phyloP scores from a whole-genome alignment of 1,140 invertebrate species.

The Theocolax elegans region DNA sequence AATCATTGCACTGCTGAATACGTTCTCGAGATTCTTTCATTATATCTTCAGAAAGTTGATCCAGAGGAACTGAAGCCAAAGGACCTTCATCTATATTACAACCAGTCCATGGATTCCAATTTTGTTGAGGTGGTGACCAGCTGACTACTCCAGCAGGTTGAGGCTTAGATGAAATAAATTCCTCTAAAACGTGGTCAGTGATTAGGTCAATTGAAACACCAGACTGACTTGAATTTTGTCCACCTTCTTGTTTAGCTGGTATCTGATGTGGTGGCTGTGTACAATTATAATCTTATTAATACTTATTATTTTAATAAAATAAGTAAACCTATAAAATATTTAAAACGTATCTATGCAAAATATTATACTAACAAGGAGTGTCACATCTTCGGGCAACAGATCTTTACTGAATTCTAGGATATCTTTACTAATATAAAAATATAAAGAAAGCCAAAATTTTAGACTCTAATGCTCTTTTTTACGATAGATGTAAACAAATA shows the following conservation, averaged over 20 bases:
- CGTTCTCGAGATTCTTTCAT: constrained; percentile 73
- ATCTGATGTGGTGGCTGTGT: not conserved
- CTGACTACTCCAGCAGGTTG: constrained; percentile 82
- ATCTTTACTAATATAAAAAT: too few species aligned
- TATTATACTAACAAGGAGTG: too few species aligned
- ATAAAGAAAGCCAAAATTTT: too few species aligned
- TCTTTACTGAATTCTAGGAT: too few species aligned
- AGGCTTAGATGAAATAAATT: constrained; percentile 71
- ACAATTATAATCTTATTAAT: not conserved
- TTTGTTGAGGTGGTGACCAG: constrained; percentile 93
- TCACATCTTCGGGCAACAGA: too few species aligned
- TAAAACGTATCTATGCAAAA: too few species aligned
- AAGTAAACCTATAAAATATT: too few species aligned
- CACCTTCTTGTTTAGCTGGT: too few species aligned
- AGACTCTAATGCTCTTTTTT: too few species aligned
- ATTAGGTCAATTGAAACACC: constrained; percentile 70
- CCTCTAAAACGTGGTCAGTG: constrained; percentile 72
- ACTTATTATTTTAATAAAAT: too few species aligned
- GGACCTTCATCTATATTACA: constrained; percentile 96
- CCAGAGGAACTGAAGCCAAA: constrained; percentile 80
- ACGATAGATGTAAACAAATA: too few species aligned
- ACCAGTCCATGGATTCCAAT: constrained; percentile 96
- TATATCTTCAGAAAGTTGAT: constrained; percentile 84
- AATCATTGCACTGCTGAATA: constrained; percentile 71
- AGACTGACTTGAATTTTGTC: constrained; percentile 44